phyloP scores from a whole-genome alignment of 2,113 vertebrate species.

The Ardeotis arabs region DNA sequence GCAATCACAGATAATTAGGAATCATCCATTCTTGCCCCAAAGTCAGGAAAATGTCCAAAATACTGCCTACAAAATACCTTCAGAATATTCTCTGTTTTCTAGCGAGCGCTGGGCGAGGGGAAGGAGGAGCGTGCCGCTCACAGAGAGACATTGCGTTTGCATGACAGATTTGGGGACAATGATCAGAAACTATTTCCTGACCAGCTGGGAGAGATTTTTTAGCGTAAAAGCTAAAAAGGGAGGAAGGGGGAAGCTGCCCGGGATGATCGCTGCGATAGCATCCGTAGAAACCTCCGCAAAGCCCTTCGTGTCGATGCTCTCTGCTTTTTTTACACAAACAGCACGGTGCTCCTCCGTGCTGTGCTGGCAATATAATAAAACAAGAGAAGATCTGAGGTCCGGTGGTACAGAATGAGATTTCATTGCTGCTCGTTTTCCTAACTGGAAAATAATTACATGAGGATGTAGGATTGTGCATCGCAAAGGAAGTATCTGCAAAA shows the following conservation, averaged over 20 bases:
- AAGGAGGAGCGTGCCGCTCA: neutral
- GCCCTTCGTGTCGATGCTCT: neutral
- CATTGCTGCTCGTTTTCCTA: neutral
- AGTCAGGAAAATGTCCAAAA: neutral
- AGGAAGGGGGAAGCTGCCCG: neutral
- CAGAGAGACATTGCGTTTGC: neutral
- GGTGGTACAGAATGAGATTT: neutral
- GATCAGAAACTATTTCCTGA: neutral
- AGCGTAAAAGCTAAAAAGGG: neutral
- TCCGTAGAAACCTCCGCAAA: neutral
- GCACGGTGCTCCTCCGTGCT: neutral
- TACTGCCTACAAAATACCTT: neutral
- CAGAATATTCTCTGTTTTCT: neutral
- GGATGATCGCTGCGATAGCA: neutral
- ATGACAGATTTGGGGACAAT: neutral
- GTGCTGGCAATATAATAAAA: neutral
- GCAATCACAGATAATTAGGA: neutral
- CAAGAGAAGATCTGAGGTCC: neutral
- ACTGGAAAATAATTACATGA: neutral
- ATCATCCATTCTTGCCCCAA: neutral
- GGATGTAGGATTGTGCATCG: neutral
- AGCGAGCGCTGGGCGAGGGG: neutral
- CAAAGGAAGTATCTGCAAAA: neutral
- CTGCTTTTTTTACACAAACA: neutral
- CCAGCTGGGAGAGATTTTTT: neutral